Evolutionary conservation across 2,797 vertebrate species (phyloP), one percentile per base, ranked within the genome.

Genomic region (Gila robusta): DNA sequence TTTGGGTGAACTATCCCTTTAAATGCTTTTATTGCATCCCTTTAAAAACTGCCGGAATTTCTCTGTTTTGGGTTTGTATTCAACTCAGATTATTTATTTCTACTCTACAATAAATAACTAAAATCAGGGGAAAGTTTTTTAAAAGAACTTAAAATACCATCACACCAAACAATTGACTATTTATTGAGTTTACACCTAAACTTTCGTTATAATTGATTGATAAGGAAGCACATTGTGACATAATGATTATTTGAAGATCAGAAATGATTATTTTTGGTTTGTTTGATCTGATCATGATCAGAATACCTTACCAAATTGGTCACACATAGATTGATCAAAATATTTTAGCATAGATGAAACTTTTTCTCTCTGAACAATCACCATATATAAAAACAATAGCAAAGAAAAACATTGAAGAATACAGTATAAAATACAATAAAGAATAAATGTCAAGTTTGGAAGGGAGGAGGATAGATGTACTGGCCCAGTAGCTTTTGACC

Each of bases 381-480:
- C 14, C 79, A 71, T 28, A 73, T 62, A 17, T 37, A 6, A 76
- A 28, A 76, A 37, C 41, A 35, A 14, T 62, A 12, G 23, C 17
- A 37, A 73, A 44, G 39, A 66, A 47, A 80, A 81, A 54, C 4
- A 59, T n/a, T 59, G 56, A 59, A 59, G 10, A 26, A 64, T 64
- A 6, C 26, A 64, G n/a, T 14, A 6, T 64, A 19, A 16, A 77
- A 59, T 19, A 70, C 1, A 66, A 32, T 3, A 2, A 59, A 77
- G 49, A 52, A 70, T 69, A 84, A 80, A 79, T 71, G 52, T 81
- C 64, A 87, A 82, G 73, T 90, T 72, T 79, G 81, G 52, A 67
- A 59, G 66, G 70, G 67, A 77, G 64, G 44, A 81, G 44, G 74
- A 77, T 74, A 81, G 47, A 89, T 89, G 89, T 79, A 85, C 44